phyloP scores from a whole-genome alignment of 2,797 vertebrate species.

The Cephalopachus bancanus region DNA sequence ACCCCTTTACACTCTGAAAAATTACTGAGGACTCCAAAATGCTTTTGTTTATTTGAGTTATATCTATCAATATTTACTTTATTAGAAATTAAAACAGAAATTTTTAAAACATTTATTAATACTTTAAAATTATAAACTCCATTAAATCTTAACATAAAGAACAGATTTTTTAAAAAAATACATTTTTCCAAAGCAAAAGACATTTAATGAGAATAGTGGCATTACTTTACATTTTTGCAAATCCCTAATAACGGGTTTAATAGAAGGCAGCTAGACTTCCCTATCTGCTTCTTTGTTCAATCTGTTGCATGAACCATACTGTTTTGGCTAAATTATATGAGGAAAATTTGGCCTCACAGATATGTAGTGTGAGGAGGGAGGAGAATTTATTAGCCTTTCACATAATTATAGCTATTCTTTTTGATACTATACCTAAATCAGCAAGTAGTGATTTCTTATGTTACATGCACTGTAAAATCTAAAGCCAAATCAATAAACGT shows the following conservation, averaged over 20 bases:
- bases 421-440: constrained; percentile 50
- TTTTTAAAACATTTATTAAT: neutral
- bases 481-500: constrained; percentile 52
- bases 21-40: neutral
- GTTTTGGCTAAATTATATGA: constrained; percentile 7
- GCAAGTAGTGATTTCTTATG: constrained; percentile 11
- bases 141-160: constrained; percentile 23
- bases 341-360: constrained; percentile 24
- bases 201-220: neutral
- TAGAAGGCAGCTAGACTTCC: neutral
- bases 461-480: constrained; percentile 33
- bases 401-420: constrained; percentile 48
- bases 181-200: neutral
- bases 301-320: neutral
- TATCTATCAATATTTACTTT: neutral
- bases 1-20: neutral
- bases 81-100: constrained; percentile 32
- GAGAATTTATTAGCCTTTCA: neutral
- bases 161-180: neutral
- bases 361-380: neutral
- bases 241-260: neutral
- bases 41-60: constrained; percentile 29
- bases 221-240: constrained; percentile 39
- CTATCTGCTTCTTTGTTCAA: neutral
- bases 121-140: neutral